Conservation (phyloP, 1,140 invertebrate genomes). For the Saccostrea cuccullata region DNA sequence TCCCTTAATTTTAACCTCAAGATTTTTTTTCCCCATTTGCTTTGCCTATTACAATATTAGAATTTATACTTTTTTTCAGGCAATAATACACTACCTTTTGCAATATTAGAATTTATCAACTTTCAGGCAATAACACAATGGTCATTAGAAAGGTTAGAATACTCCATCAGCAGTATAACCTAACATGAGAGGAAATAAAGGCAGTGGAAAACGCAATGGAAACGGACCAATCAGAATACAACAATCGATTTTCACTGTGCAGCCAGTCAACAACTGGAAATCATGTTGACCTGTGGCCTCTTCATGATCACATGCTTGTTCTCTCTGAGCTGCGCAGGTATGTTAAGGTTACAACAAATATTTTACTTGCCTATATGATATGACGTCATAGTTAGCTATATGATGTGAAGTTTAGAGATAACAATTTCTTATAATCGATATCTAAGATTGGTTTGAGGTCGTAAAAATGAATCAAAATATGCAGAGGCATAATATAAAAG, state of each 20-base stretch:
- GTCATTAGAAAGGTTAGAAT: not conserved
- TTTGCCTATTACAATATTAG: too few relatives aligned
- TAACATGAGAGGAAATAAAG: not conserved
- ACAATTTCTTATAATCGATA: too few relatives aligned
- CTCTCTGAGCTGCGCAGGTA: not conserved
- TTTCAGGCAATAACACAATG: not conserved
- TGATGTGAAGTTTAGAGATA: too few relatives aligned
- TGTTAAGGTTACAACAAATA: too few relatives aligned
- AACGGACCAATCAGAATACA: conserved; percentile 48
- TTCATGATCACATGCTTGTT: not conserved
- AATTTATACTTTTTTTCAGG: not conserved
- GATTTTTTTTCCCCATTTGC: too few relatives aligned
- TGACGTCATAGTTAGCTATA: too few relatives aligned
- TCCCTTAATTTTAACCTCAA: too few relatives aligned
- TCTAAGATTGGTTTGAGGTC: too few relatives aligned
- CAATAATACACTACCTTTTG: not conserved
- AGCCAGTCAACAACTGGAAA: not conserved
- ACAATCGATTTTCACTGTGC: not conserved
- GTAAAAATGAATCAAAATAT: too few relatives aligned
- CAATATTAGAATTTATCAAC: too few relatives aligned
- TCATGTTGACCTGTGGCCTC: conserved; percentile 39
- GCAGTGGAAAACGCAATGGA: conserved; percentile 12
- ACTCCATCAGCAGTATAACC: not conserved
- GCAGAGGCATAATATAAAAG: too few relatives aligned
- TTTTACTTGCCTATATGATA: too few relatives aligned